Percentiles rank a stretch among this genome's conserved stretches.
Evolutionary conservation across 2,888 invertebrate species (phyloP).

Genomic region (Callimorpha dominula): DNA sequence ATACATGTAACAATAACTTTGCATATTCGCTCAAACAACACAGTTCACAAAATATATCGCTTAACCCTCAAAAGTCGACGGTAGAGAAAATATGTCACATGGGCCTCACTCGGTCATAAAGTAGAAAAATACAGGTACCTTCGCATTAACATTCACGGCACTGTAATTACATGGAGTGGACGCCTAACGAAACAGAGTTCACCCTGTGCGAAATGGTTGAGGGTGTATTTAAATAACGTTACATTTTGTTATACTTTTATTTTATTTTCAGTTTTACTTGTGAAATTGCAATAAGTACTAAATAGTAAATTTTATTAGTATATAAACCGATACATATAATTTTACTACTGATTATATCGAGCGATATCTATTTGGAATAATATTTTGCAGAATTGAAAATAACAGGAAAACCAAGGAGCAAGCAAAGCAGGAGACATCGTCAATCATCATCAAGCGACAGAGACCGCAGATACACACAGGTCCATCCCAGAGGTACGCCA

Average conservation of each 20-base stretch:
- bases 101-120: constrained; percentile 24
- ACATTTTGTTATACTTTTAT: constrained; percentile 34
- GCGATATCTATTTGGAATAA: too few species aligned
- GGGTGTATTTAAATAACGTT: constrained; percentile 57
- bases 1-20: background rate
- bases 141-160: constrained; percentile 45
- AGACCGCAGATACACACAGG: constrained; percentile 16
- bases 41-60: background rate
- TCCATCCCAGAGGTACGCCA: constrained; percentile 21
- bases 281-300: background rate
- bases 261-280: constrained; percentile 13
- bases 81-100: background rate
- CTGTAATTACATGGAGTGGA: constrained; percentile 65
- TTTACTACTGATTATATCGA: too few species aligned
- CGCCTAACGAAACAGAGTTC: constrained; percentile 29
- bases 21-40: background rate
- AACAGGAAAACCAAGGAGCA: background rate
- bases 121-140: constrained; percentile 28
- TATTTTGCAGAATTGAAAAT: too few species aligned
- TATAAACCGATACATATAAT: background rate
- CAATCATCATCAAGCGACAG: constrained; percentile 21
- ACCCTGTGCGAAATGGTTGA: constrained; percentile 56
- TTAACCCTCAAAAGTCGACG: background rate
- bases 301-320: background rate
- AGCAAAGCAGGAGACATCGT: constrained; percentile 11